These are phyloP conservation scores for Phoxinus phoxinus DNA, from an alignment of 2,113 vertebrate genomes.

Conservation along the genomic window DNA sequence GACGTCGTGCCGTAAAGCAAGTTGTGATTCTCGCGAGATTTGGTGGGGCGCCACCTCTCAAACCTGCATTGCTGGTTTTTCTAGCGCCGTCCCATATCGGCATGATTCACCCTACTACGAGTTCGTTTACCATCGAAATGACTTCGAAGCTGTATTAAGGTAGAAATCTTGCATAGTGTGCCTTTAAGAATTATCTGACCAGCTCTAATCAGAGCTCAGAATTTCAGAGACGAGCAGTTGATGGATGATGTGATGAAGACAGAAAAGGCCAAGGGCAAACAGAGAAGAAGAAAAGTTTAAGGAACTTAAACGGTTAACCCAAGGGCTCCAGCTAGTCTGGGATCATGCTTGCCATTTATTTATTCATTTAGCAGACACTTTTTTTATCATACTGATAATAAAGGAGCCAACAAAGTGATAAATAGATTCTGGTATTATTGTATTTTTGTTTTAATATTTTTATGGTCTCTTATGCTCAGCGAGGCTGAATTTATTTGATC, in stretches of 20 bases:
- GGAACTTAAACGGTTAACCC: background rate
- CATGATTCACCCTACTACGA: too few relatives aligned
- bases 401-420: background rate
- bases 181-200: background rate
- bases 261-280: background rate
- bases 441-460: background rate
- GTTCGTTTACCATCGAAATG: too few relatives aligned
- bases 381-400: background rate
- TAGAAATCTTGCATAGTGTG: too few relatives aligned
- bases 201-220: background rate
- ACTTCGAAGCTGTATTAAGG: too few relatives aligned
- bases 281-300: background rate
- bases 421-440: background rate
- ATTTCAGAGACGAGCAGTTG: background rate
- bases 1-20: too few relatives aligned
- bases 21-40: too few relatives aligned
- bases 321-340: background rate
- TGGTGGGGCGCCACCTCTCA: too few relatives aligned
- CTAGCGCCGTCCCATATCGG: too few relatives aligned
- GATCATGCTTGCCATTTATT: background rate
- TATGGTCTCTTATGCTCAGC: too few relatives aligned
- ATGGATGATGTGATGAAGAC: slow-evolving; percentile 14
- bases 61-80: too few relatives aligned
- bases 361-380: background rate
- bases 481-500: too few relatives aligned